These are phyloP conservation scores for Macrotis lagotis DNA, from an alignment of 2,113 vertebrate species.

Conservation along the genomic window DNA sequence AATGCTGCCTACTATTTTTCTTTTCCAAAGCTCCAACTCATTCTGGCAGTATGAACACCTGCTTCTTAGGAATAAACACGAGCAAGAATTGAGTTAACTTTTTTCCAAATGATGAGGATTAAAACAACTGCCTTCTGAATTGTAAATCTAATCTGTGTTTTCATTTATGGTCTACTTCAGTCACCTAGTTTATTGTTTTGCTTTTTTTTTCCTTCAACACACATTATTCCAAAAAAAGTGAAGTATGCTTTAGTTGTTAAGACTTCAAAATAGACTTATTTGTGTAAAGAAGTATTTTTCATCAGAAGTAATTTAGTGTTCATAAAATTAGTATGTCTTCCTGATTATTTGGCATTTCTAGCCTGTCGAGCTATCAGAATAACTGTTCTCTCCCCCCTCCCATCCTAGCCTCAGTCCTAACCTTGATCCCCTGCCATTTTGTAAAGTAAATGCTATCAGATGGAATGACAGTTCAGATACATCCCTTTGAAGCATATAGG, in stretches of 20 bases:
- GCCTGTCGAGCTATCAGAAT: not conserved
- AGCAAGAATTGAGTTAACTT: not conserved
- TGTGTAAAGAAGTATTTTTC: not conserved
- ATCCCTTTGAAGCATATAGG: not conserved
- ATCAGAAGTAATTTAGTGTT: constrained; percentile 17
- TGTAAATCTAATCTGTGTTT: not conserved
- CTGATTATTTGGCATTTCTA: not conserved
- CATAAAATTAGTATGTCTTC: not conserved
- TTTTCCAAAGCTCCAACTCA: not conserved
- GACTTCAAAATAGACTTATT: not conserved
- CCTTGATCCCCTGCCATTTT: not conserved
- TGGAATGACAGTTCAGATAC: not conserved
- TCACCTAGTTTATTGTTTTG: not conserved
- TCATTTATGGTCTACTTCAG: not conserved
- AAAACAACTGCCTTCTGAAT: not conserved
- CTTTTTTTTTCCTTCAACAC: not conserved
- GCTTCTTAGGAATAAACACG: not conserved
- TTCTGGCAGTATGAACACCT: not conserved
- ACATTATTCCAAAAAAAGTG: not conserved
- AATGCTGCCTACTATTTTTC: not conserved
- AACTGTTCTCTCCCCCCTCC: not conserved
- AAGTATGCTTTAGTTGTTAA: not conserved
- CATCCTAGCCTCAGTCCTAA: not conserved
- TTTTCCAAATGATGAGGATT: not conserved
- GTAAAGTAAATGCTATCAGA: not conserved